These are phyloP conservation scores for Tor tambroides DNA, from an alignment of 2,113 vertebrate genomes.

Conservation along the genomic window DNA sequence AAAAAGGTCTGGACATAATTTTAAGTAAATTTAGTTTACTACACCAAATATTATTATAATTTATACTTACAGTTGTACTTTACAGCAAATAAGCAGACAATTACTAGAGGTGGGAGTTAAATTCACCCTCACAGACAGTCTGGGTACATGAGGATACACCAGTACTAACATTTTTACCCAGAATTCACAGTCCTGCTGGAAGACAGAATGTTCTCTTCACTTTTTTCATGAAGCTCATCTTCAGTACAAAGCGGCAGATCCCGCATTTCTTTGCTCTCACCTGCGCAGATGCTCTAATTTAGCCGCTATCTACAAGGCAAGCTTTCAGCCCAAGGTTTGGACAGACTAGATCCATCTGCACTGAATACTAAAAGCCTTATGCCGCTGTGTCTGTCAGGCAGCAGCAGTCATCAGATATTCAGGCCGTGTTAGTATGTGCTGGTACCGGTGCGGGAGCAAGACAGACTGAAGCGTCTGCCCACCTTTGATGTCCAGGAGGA, in stretches of 20 bases:
- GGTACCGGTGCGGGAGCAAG: neutral
- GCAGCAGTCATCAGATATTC: conserved; percentile 68
- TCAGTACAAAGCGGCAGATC: conserved; percentile 6
- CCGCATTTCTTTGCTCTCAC: conserved; percentile 44
- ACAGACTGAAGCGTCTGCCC: neutral
- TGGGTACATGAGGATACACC: neutral
- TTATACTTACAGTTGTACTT: neutral
- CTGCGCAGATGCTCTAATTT: conserved; percentile 67
- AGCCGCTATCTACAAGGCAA: conserved; percentile 62
- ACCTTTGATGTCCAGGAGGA: neutral
- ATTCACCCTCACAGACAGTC: neutral
- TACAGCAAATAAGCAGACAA: neutral
- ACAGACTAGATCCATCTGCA: conserved; percentile 62
- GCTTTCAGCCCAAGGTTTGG: conserved; percentile 68
- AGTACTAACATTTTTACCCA: neutral
- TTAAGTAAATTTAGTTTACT: neutral
- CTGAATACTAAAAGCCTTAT: conserved; percentile 71
- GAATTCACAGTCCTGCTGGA: neutral
- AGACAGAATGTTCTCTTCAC: neutral
- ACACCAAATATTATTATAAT: neutral
- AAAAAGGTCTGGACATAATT: neutral
- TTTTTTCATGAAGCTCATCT: neutral
- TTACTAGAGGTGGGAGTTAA: neutral
- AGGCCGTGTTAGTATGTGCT: conserved; percentile 63
- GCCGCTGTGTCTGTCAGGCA: conserved; percentile 40